Base-by-base conservation (phyloP, 2,888 invertebrate species). In the Dorcus parallelipipedus region DNA sequence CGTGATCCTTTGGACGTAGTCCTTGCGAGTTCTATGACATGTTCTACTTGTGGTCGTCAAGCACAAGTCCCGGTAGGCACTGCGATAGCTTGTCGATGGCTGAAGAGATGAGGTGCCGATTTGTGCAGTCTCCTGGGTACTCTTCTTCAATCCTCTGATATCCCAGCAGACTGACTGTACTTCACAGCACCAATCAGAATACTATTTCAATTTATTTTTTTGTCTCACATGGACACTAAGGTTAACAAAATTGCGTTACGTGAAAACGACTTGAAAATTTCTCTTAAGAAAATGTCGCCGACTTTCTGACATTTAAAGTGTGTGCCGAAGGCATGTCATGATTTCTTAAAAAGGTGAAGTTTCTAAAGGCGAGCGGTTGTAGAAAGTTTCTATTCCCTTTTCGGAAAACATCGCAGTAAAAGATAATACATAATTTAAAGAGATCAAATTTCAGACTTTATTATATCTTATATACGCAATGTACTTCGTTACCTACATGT, bases 31-130 rank as follows among this genome's bases (percentile, higher is more conserved):
- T 41, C 50, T 9, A 10, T 50, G 57, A 59, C 55, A 56, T 52
- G 58, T 45, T 23, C 45, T 40, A 60, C 54, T 62, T 56, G 49
- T 38, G 56, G 60, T 51, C 54, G 59, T 62, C 62, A 60, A 62
- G 56, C 62, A 56, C 59, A 41, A 48, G 50, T 49, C 65, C 56
- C 66, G 9, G 10, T 63, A 62, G 64, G 61, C 49, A 57, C 55
- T 48, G 47, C 58, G 64, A 63, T 63, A 61, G 61, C 54, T 59
- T 59, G 64, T 66, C 64, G 66, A 66, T 66, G 64, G 64, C 63
- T 62, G 62, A 62, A 60, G 59, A 64, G 66, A 66, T 66, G 66
- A 66, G 66, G 64, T 63, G 66, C 59, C 64, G 66, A 66, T 66
- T 66, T 65, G 64, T 58, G 58, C 52, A 54, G 53, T 58, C 64